phyloP scores from a whole-genome alignment of 1,140 invertebrate genomes.

The Papilio machaon region DNA sequence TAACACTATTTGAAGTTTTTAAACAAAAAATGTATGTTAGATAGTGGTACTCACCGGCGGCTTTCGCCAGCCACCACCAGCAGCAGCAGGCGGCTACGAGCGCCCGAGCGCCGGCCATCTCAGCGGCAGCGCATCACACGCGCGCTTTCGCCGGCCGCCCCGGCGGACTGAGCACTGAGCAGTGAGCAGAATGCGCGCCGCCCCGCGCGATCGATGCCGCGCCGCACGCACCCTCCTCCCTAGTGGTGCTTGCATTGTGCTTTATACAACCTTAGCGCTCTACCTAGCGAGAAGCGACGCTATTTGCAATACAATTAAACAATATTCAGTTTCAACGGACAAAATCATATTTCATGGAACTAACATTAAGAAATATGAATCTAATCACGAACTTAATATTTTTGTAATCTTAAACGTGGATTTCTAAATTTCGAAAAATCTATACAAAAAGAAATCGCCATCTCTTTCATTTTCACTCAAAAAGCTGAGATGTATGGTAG shows the following conservation, averaged over 20 bases:
- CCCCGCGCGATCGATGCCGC: slow-evolving; percentile 77
- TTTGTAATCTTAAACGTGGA: not conserved
- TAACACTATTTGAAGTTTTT: slow-evolving; percentile 12
- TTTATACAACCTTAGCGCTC: slow-evolving; percentile 24
- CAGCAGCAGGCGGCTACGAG: slow-evolving; percentile 79
- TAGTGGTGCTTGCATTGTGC: slow-evolving; percentile 24
- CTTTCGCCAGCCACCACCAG: slow-evolving; percentile 79
- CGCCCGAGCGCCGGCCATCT: slow-evolving; percentile 81
- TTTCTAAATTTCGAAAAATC: not conserved
- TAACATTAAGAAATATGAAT: not conserved
- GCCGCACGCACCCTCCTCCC: slow-evolving; percentile 67
- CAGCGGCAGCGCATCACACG: slow-evolving; percentile 79
- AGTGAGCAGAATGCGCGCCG: slow-evolving; percentile 45
- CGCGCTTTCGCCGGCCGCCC: slow-evolving; percentile 80
- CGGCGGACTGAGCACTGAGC: slow-evolving; percentile 74
- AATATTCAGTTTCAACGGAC: not conserved
- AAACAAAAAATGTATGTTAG: slow-evolving; percentile 21
- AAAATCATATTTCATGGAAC: not conserved
- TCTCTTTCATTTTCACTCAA: not conserved
- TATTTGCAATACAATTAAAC: not conserved
- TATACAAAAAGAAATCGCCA: not conserved
- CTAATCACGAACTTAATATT: not conserved
- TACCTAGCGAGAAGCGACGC: slow-evolving; percentile 13
- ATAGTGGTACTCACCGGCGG: slow-evolving; percentile 76
- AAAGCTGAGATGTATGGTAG: not conserved